These are phyloP conservation scores for Coelopa pilipes DNA, from an alignment of 2,888 invertebrate species.

Conservation along the genomic window DNA sequence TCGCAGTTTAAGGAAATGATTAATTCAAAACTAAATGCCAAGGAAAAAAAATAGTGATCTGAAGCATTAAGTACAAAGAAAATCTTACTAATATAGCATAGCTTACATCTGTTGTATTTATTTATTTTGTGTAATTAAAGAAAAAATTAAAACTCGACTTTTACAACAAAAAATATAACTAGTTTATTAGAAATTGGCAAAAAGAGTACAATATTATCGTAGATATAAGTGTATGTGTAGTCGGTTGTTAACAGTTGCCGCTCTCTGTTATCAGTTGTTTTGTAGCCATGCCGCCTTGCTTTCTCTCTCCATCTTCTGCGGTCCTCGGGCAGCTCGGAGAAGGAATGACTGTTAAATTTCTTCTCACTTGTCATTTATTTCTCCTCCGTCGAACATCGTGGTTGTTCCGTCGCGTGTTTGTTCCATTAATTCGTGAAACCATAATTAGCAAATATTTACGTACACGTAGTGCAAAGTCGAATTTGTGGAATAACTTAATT, in stretches of 20 bases:
- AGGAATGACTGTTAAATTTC: background rate
- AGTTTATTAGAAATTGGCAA: background rate
- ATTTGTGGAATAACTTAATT: no score
- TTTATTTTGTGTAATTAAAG: background rate
- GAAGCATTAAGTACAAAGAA: background rate
- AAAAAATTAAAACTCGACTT: background rate
- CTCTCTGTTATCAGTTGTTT: no score
- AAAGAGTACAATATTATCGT: no score
- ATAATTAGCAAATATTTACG: no score
- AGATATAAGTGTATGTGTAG: no score
- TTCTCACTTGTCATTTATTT: conserved; percentile 1
- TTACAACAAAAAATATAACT: background rate
- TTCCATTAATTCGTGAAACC: background rate
- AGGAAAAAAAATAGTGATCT: conserved; percentile 56
- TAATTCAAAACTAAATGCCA: conserved; percentile 74
- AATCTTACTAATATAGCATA: background rate
- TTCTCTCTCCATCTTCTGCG: background rate
- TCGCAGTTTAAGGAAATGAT: conserved; percentile 94
- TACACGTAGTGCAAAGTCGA: no score
- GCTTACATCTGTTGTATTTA: background rate
- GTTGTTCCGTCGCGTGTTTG: conserved; percentile 4
- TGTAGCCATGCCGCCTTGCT: background rate
- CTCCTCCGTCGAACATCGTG: conserved; percentile 4
- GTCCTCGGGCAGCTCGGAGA: background rate
- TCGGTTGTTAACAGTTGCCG: no score